Percentiles rank a stretch among this genome's conserved stretches.
phyloP scores from a whole-genome alignment of 1,140 invertebrate genomes.

The Steinernema khuongi region DNA sequence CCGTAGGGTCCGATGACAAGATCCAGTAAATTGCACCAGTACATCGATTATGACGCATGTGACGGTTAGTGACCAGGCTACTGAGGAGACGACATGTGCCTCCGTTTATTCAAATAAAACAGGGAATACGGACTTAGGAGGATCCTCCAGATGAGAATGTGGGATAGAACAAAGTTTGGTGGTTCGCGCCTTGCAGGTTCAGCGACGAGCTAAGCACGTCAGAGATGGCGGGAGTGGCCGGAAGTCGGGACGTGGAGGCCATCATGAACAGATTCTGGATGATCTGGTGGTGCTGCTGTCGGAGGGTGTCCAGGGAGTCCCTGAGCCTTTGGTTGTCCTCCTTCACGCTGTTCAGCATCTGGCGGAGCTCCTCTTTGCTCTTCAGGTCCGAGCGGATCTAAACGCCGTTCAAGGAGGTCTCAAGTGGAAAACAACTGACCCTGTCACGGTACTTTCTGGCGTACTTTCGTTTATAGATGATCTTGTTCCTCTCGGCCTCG shows the following conservation, averaged over 20 bases:
- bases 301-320: not conserved
- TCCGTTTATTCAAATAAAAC: too few species aligned
- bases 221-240: not conserved
- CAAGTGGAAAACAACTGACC: not conserved
- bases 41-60: too few species aligned
- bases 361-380: not conserved
- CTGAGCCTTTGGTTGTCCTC: not conserved
- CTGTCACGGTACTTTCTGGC: not conserved
- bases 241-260: not conserved
- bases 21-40: too few species aligned
- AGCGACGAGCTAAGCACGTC: not conserved
- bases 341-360: not conserved
- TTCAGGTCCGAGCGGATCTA: not conserved
- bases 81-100: too few species aligned
- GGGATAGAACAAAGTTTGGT: not conserved
- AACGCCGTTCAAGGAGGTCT: not conserved
- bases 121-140: not conserved
- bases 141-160: not conserved
- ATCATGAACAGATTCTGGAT: not conserved
- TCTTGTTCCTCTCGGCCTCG: not conserved
- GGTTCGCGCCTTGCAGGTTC: not conserved
- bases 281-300: not conserved
- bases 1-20: too few species aligned
- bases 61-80: too few species aligned
- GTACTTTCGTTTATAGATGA: slow-evolving; percentile 27